A percentile compares a stretch with the other conserved stretches of the same genome.
Evolutionary conservation across 2,888 invertebrate species (phyloP).

Genomic region (Unio delphinus): DNA sequence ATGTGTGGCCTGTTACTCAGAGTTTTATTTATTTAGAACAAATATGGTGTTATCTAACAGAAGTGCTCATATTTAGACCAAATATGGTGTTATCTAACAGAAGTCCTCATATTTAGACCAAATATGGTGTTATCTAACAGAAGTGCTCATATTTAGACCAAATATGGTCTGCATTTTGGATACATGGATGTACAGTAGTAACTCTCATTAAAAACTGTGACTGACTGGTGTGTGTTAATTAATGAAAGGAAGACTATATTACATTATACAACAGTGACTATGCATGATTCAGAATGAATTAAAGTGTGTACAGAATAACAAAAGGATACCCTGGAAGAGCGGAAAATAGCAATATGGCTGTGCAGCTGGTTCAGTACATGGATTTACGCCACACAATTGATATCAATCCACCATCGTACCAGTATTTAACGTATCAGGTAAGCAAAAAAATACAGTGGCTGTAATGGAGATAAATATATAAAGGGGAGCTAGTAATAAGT

Average conservation of each 20-base stretch:
- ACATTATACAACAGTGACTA: not conserved
- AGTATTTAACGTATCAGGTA: constrained; percentile 48
- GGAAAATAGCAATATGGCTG: constrained; percentile 42
- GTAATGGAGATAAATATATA: no score
- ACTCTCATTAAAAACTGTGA: not conserved
- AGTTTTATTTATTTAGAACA: no score
- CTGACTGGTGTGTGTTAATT: no score
- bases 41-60: not conserved
- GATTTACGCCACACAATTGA: constrained; percentile 61
- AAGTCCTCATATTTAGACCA: no score
- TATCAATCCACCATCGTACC: constrained; percentile 55
- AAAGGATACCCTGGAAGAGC: not conserved
- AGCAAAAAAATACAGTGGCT: constrained; percentile 4
- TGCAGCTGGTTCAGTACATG: constrained; percentile 57
- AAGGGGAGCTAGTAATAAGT: no score
- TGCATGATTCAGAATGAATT: not conserved
- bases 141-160: not conserved
- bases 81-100: not conserved
- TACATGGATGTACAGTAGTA: not conserved
- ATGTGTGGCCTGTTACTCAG: no score
- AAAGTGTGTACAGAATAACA: no score
- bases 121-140: not conserved
- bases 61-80: not conserved
- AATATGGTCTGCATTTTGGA: not conserved
- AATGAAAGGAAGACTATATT: not conserved